Evolutionary conservation across 1,140 invertebrate genomes (phyloP), one percentile per base, ranked within the genome.

Genomic region (Xylocopa sonorina): DNA sequence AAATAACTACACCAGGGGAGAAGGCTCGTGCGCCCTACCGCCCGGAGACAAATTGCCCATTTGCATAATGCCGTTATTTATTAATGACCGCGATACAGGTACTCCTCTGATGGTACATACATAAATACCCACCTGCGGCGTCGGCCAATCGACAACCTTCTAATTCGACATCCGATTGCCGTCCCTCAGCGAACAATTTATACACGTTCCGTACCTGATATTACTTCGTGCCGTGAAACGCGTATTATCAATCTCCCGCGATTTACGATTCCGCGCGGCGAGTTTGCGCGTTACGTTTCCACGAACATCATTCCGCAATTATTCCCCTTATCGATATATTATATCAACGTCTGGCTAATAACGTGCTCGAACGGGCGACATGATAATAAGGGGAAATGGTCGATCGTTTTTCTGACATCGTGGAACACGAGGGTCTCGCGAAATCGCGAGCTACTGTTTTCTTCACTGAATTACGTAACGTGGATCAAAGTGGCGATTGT

Each of bases 61-160:
- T 90, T 90, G 87, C 88, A 90, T 91, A 89, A 91, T 90, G 87
- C 83, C 74, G 87, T 91, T 91, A 90, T 89, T 91, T 90, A 89
- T 90, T 89, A 90, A 89, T 80, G 85, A 87, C 78, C 29, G 74
- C 67, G 78, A 78, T 82, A 82, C 82, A 58, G 81, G 60, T 73
- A 84, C 80, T n/a, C n/a, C 78, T 71, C 53, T 57, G 75, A 79
- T 60, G 77, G 64, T 64, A 75, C 77, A 64, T 64, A 75, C 77
- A 75, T 85, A 82, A 84, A 83, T 87, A 83, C 73, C 74, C 84
- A 78, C 84, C 85, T 81, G 81, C 84, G 75, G 80, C 74, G 66
- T 67, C 55, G 66, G 29, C 63, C 80, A 77, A 78, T 85, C 77
- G 80, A 68, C 85, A 80, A 60, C 64, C 85, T 83, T 83, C 85